A percentile compares a stretch with the other conserved stretches of the same genome.
Conservation (phyloP, 2,113 vertebrate species). For the Saccopteryx leptura region DNA sequence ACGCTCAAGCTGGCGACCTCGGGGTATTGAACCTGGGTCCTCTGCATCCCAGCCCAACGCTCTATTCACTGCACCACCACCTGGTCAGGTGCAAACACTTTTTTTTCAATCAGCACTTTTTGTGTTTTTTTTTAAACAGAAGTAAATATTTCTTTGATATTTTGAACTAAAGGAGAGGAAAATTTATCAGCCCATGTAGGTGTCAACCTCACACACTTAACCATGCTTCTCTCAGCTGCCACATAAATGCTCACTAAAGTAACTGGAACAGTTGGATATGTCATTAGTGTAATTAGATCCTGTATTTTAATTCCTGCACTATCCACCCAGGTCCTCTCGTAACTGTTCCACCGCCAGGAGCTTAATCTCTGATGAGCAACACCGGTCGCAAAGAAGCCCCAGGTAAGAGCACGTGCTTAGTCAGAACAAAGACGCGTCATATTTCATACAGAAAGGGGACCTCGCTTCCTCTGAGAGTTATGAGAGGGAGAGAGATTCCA, state of each 20-base stretch:
- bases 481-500: conserved; percentile 56
- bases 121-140: neutral
- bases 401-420: conserved; percentile 9
- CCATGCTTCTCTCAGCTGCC: neutral
- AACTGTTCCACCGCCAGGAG: neutral
- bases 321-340: neutral
- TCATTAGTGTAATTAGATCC: neutral
- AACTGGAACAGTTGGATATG: rapidly evolving
- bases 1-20: too few relatives aligned
- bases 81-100: too few relatives aligned
- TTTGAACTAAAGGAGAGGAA: neutral
- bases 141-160: neutral
- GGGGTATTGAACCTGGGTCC: too few relatives aligned
- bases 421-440: conserved; percentile 11
- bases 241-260: neutral
- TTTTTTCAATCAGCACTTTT: neutral
- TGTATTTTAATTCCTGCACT: neutral
- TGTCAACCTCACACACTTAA: neutral
- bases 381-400: neutral
- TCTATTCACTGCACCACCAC: too few relatives aligned
- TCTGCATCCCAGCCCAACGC: too few relatives aligned
- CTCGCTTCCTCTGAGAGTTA: conserved; percentile 3
- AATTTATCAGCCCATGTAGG: neutral
- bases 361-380: neutral
- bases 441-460: conserved; percentile 55